A percentile compares a stretch with the other conserved stretches of the same genome.
These are phyloP conservation scores for Apamea epomidion DNA, from an alignment of 2,888 invertebrate species.

Conservation along the genomic window DNA sequence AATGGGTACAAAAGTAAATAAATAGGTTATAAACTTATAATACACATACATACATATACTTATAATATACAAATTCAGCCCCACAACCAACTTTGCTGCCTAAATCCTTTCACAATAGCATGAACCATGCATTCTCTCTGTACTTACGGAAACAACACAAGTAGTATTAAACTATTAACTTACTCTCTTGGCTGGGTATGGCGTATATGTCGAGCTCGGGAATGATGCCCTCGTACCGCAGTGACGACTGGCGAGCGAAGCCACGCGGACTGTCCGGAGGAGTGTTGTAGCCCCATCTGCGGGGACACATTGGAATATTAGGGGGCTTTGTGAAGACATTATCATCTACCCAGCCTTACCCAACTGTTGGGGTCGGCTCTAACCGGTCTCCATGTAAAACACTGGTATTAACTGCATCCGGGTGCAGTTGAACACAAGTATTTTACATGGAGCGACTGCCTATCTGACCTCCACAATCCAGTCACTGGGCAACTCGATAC, in stretches of 20 bases:
- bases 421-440: not conserved
- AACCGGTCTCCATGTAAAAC: too few relatives aligned
- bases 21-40: too few relatives aligned
- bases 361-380: too few relatives aligned
- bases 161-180: conserved; percentile 55
- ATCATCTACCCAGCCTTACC: not conserved
- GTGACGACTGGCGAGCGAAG: conserved; percentile 92
- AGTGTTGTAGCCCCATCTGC: conserved; percentile 93
- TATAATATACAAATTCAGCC: not conserved
- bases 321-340: not conserved
- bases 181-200: conserved; percentile 97
- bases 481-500: not conserved
- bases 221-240: conserved; percentile 96
- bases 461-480: not conserved
- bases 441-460: not conserved
- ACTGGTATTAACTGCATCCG: too few relatives aligned
- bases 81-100: not conserved
- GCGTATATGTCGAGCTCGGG: conserved; percentile 99
- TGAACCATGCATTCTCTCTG: not conserved
- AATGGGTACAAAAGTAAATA: not conserved
- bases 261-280: conserved; percentile 98
- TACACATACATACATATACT: too few relatives aligned
- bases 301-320: conserved; percentile 55
- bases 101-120: not conserved
- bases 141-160: not conserved